Base-by-base conservation (phyloP, 2,888 invertebrate species). In the Hirtodrosophila histrioides region DNA sequence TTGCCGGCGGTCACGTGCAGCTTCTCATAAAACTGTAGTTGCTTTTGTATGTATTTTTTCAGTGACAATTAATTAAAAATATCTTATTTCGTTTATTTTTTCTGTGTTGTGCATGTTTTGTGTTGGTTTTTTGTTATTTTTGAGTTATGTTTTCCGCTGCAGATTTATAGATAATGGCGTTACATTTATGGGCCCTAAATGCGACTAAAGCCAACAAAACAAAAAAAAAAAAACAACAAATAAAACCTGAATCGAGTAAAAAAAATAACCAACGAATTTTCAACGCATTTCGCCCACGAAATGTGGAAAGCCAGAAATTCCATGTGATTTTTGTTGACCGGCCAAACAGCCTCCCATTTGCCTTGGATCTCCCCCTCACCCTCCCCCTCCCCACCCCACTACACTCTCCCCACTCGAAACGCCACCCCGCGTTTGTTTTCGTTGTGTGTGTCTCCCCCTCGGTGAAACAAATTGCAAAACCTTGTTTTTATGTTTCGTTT, bases 71-170 rank as follows among this genome's bases (percentile, higher is more conserved):
- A 88, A 86, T 88, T 88, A 73, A 86, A 86, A 86, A 88, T 83
- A 86, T 86, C 86, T 86, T 79, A 83, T 88, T 86, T 88, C 88
- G 74, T 84, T 75, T 86, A 65, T 78, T 66, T 75, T 68, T 51
- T 75, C 8, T 31, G 17, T 31, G 31, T 31, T 31, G 7, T 31
- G 73, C 41, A 55, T 60, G 44, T 44, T 55, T 53, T 55, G 36
- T 61, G 17, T 17, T 17, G 17, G 17, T 48, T 39, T 60, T 50
- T 39, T 56, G 23, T 54, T 69, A 78, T 87, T 81, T 88, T 89
- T 89, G 83, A 89, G 83, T 87, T 89, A 89, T 89, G 73, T 86
- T 88, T 89, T 89, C 89, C 89, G 89, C 78, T 87, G 69, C 75
- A 77, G 89, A 89, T 89, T 86, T 75, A 69, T 69, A 78, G 69